Evolutionary conservation across 1,140 invertebrate species (phyloP), one percentile per base, ranked within the genome.

Genomic region (Neotoxoptera formosana): DNA sequence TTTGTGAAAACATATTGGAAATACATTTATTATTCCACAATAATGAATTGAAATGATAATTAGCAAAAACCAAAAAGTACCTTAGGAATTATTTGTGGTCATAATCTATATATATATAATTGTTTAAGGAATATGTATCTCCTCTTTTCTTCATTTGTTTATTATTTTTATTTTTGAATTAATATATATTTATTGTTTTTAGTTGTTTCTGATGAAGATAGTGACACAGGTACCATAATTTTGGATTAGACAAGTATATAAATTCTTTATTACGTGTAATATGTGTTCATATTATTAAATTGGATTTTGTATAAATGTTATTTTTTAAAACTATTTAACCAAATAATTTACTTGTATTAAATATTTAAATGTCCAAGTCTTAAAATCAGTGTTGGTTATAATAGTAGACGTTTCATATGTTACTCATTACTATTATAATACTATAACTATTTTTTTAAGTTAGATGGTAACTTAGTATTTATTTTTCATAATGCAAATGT

Each of bases 171-270:
- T 47, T 0, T n/a, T 76, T 76, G 30, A 76, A 67, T n/a, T 67
- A 30, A 17, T 41, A 60, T 60, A 30, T 67, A 7, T 90, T 4
- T 93, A 76, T 17, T 76, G 0, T 53, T 93, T 92, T 45, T 51
- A 93, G 91, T 86, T 93, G 47, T 93, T 56, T 93, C 91, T 47
- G 91, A 48, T 56, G 91, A 93, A 14, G 41, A 53, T 83, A 84
- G 91, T 93, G 91, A 93, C 30, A 45, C 34, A 17, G 36, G 41
- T 45, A 86, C 48, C 25, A 86, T 93, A 45, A 41, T 93, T 48
- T 53, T 92, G 53, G 81, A 93, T 76, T 84, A 53, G 88, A 93
- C 67, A 60, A 88, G 36, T n/a, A 67, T 47, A 60, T 23, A 60
- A 67, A 0, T 45, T n/a, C 45, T 90, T 76, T 11, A n/a, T n/a